Evolutionary conservation across 2,797 vertebrate species (phyloP), one percentile per base, ranked within the genome.

Genomic region (Falco biarmicus): DNA sequence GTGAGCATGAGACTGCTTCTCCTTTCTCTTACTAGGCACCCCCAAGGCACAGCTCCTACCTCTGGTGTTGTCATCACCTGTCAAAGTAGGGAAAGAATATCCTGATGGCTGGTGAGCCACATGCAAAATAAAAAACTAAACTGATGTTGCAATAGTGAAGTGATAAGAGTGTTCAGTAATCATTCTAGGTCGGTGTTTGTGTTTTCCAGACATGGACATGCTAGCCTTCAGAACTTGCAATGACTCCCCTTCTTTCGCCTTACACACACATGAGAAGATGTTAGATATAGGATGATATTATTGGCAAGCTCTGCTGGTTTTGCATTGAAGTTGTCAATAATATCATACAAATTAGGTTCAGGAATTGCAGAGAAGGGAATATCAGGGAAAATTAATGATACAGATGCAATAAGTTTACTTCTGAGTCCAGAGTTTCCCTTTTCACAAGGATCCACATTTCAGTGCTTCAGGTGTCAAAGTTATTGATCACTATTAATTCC

Each of bases 41-140:
- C 12, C 3, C 13, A 28, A 43, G 39, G 12, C 5, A 70, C 11
- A 47, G 5, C 4, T 66, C 37, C 20, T 71, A 47, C 21, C 21
- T 50, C 39, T 57, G 13, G 7, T 43, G 10, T 6, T 84, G 31
- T 28, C 31, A 31, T 64, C 39, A 34, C 4, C 11, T 75, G 25
- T 60, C 41, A 34, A 50, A 80, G 5, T 0, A 39, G 9, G 25
- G 29, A 45, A 81, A 45, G 12, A 57, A 60, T 29, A 41, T 34
- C 19, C 25, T 32, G 11, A 50, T 4, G n/a, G 18, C 4, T 76
- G 11, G 15, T 81, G 57, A 53, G 4, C 29, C 18, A 26, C 0
- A 0, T 31, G n/a, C 4, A 65, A 84, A 69, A 50, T 31, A 37
- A 32, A 57, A 76, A 59, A 41, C 13, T 51, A n/a, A 66, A 59